Percentiles rank a stretch among this genome's conserved stretches.
Evolutionary conservation across 2,797 vertebrate genomes (phyloP).

Genomic region (Columba guinea): DNA sequence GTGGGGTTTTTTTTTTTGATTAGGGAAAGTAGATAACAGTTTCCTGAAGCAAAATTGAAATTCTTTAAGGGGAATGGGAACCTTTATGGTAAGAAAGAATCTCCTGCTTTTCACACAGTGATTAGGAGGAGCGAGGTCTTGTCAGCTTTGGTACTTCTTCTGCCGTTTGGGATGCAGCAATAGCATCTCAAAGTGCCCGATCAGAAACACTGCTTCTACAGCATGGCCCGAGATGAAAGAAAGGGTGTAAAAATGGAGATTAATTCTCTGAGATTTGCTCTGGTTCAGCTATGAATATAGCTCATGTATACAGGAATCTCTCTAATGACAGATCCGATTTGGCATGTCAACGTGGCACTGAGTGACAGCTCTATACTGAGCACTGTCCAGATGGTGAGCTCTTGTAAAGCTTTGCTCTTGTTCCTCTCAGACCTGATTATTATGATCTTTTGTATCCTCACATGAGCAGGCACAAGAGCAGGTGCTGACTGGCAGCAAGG

Average conservation of each 20-base stretch:
- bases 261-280: neutral
- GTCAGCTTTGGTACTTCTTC: neutral
- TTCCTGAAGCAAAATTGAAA: neutral
- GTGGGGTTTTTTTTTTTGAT: neutral
- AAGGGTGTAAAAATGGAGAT: neutral
- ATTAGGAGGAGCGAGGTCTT: neutral
- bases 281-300: neutral
- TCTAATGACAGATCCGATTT: neutral
- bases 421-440: neutral
- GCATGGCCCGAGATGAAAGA: neutral
- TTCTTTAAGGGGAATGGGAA: neutral
- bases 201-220: neutral
- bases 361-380: constrained; percentile 16
- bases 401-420: neutral
- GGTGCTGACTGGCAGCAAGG: neutral
- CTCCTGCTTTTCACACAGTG: neutral
- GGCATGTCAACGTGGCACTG: neutral
- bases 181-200: neutral
- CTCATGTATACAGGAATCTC: neutral
- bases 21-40: neutral
- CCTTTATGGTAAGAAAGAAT: neutral
- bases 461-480: neutral
- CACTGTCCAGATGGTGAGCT: constrained; percentile 5
- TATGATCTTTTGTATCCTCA: neutral
- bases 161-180: neutral